A percentile compares a stretch with the other conserved stretches of the same genome.
phyloP scores from a whole-genome alignment of 2,797 vertebrate genomes.

The Gymnodraco acuticeps region DNA sequence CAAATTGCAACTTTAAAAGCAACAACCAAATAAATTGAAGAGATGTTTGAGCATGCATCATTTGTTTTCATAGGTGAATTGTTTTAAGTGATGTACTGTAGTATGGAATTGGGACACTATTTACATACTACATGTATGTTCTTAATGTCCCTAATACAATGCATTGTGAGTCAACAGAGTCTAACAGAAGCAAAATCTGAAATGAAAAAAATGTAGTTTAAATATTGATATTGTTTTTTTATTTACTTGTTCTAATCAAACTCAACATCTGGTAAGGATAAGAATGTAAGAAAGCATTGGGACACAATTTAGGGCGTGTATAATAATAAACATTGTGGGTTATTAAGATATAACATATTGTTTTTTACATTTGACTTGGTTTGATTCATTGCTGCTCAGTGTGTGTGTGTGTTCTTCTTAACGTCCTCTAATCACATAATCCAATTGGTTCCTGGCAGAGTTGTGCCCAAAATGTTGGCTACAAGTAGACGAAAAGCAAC shows the following conservation, averaged over 20 bases:
- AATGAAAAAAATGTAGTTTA: neutral
- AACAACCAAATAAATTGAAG: neutral
- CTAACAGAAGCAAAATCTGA: neutral
- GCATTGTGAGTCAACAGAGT: neutral
- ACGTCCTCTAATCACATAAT: slow-evolving; percentile 69
- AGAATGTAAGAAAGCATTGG: neutral
- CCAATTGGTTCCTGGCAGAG: slow-evolving; percentile 64
- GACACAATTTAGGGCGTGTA: neutral
- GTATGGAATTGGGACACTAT: neutral
- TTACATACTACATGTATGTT: neutral
- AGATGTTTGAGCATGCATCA: neutral
- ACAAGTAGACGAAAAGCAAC: slow-evolving; percentile 40
- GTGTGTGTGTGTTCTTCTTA: slow-evolving; percentile 48
- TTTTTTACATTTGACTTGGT: slow-evolving; percentile 19
- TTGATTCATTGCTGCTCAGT: slow-evolving; percentile 27
- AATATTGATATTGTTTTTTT: neutral
- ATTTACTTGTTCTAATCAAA: neutral
- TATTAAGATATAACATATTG: neutral
- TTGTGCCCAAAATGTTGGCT: slow-evolving; percentile 39
- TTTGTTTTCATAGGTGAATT: neutral
- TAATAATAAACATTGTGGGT: neutral
- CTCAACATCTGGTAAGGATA: neutral
- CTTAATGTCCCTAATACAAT: neutral
- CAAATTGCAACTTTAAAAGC: neutral
- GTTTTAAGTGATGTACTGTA: neutral